Percentiles rank a stretch among this genome's conserved stretches.
Conservation (phyloP, 92 coral and sea anemone genomes). For the Zoanthus sociatus region DNA sequence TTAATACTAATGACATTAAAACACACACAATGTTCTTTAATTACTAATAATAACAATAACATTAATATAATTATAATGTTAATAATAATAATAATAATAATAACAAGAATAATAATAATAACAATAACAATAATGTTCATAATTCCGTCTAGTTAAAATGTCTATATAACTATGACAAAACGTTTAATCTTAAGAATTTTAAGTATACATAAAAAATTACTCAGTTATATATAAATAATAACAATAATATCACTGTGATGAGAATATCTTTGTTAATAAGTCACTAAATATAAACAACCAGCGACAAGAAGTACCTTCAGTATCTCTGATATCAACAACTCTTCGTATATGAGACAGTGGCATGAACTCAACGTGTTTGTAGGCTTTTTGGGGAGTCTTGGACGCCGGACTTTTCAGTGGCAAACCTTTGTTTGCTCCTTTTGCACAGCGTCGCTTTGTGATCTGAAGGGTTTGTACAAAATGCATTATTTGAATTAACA, state of each 20-base stretch:
- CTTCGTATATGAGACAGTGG: constrained; percentile 92
- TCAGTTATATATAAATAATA: not conserved
- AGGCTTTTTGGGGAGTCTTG: constrained; percentile 91
- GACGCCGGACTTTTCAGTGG: constrained; percentile 96
- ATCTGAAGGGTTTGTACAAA: constrained; percentile 53
- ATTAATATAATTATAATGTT: not conserved
- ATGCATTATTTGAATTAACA: too few relatives aligned
- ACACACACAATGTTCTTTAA: too few relatives aligned
- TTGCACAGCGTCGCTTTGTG: constrained; percentile 92
- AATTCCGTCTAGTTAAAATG: too few relatives aligned
- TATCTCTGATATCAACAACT: constrained; percentile 94
- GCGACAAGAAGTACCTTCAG: constrained; percentile 67
- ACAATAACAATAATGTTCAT: not conserved
- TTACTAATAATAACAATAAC: not conserved
- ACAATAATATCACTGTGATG: not conserved
- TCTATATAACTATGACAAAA: too few relatives aligned
- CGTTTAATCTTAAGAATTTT: too few relatives aligned
- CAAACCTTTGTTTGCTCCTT: constrained; percentile 72
- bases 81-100: not conserved
- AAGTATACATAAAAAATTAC: too few relatives aligned
- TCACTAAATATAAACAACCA: not conserved
- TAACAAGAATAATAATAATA: not conserved
- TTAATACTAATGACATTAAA: too few relatives aligned
- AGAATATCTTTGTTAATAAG: not conserved
- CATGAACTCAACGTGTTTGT: constrained; percentile 96